Evolutionary conservation across 2,888 invertebrate genomes (phyloP), one percentile per base, ranked within the genome.

Genomic region (Napeogenes sylphis): DNA sequence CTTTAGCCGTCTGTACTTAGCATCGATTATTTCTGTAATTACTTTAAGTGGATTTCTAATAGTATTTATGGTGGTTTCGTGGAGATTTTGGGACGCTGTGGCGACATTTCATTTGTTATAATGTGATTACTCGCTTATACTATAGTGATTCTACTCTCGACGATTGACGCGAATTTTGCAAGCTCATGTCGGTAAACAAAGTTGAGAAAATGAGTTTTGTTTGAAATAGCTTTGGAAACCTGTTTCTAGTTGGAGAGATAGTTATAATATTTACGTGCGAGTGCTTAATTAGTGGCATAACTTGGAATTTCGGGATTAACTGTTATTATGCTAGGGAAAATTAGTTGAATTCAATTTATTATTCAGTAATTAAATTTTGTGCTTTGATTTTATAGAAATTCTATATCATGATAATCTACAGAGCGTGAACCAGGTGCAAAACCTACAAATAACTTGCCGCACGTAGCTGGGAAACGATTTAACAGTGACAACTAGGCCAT

Each of bases 41-140:
- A 83, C 79, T 73, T 80, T 81, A 80, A 85, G 83, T 82, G 83
- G 82, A 81, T 81, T 80, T 78, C 76, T 81, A 83, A 84, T 83
- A 76, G 79, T 75, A 77, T 80, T 81, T 83, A 80, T 81, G 76
- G 73, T 67, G 67, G 67, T 71, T 73, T 73, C 73, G 70, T 68
- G 62, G 66, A 67, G 72, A 68, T 71, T 73, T 73, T 67, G 67
- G 59, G 68, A 66, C 66, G 67, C 62, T 69, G 68, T 56, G 69
- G 65, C 65, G 67, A 70, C 66, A 61, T 70, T 71, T 63, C 67
- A 66, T 71, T 68, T 66, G 66, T 68, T 68, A 65, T 67, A 68
- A 67, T 63, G 62, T 66, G 62, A 70, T 69, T 70, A 62, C 63
- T 63, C 64, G 55, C 58, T 64, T 67, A 63, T 62, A 64, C 62